Conservation (phyloP, 2,113 vertebrate species). For the Ibidorhyncha struthersii region DNA sequence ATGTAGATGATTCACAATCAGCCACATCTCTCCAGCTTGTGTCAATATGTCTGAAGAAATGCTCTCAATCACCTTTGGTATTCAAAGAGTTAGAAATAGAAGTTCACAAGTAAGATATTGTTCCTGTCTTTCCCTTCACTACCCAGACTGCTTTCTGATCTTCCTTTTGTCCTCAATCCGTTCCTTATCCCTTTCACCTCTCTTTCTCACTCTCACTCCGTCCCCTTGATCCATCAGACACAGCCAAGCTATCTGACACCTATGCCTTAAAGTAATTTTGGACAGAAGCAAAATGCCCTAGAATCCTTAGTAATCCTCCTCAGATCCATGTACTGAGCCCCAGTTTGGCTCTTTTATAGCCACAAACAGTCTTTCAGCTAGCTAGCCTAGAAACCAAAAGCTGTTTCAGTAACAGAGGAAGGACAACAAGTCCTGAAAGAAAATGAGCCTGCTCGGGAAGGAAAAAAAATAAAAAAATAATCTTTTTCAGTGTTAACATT, state of each 20-base stretch:
- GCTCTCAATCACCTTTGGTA: neutral
- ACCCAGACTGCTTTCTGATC: slow-evolving; percentile 68
- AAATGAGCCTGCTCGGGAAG: slow-evolving; percentile 56
- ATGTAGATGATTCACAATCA: neutral
- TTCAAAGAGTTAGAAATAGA: slow-evolving; percentile 68
- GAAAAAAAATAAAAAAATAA: neutral
- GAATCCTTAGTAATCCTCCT: slow-evolving; percentile 81
- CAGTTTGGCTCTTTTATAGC: slow-evolving; percentile 71
- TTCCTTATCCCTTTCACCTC: slow-evolving; percentile 78
- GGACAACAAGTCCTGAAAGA: slow-evolving; percentile 69
- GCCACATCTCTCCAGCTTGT: neutral
- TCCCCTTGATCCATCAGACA: slow-evolving; percentile 76
- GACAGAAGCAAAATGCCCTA: slow-evolving; percentile 77
- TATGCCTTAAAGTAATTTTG: slow-evolving; percentile 80
- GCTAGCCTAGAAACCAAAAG: slow-evolving; percentile 73
- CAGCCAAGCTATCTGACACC: slow-evolving; percentile 70
- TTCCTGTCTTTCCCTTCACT: slow-evolving; percentile 61
- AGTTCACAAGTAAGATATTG: slow-evolving; percentile 73
- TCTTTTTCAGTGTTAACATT: neutral
- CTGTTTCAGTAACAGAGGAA: slow-evolving; percentile 61
- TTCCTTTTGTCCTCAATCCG: slow-evolving; percentile 74
- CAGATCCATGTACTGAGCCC: slow-evolving; percentile 76
- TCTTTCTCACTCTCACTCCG: slow-evolving; percentile 65
- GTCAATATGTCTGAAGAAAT: slow-evolving; percentile 37
- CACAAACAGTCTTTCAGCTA: slow-evolving; percentile 69